phyloP scores from a whole-genome alignment of 2,888 invertebrate species.

The Aphrophora alni region DNA sequence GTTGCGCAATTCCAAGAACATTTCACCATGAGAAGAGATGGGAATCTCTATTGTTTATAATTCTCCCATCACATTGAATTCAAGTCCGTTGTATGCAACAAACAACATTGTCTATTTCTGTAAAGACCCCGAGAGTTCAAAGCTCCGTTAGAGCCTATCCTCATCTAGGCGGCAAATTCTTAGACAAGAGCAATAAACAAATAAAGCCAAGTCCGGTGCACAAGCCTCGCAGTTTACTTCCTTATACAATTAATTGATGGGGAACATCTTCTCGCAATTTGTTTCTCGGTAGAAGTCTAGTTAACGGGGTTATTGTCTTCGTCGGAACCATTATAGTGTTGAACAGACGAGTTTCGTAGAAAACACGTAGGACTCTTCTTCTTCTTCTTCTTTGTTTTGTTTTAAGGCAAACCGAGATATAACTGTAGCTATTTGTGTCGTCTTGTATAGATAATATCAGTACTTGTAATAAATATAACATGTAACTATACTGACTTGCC shows the following conservation, averaged over 20 bases:
- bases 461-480: no score
- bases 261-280: background rate
- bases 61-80: background rate
- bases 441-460: no score
- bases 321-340: background rate
- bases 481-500: no score
- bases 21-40: background rate
- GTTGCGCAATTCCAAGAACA: no score
- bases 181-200: conserved; percentile 2
- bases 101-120: background rate
- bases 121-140: background rate
- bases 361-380: background rate
- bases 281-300: background rate
- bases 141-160: background rate
- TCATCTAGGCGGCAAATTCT: conserved; percentile 1
- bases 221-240: background rate
- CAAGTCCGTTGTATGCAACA: background rate
- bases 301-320: conserved; percentile 6
- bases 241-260: background rate
- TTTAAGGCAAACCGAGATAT: no score
- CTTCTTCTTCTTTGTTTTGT: no score
- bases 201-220: background rate
- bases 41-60: background rate
- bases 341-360: background rate
- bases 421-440: no score